phyloP scores from a whole-genome alignment of 2,113 vertebrate genomes.

The Athene noctua region DNA sequence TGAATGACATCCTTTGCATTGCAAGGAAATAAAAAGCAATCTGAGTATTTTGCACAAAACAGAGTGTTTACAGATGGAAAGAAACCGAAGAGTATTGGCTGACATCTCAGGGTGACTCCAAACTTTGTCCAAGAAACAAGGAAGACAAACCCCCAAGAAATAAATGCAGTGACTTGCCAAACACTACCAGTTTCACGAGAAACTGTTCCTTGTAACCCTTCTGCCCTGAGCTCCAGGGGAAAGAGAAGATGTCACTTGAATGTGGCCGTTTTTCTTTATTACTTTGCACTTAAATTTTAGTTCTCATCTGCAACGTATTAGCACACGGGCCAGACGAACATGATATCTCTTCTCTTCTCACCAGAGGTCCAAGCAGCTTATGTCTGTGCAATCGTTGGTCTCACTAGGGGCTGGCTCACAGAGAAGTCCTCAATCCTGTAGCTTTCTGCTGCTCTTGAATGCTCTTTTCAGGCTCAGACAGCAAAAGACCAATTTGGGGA shows the following conservation, averaged over 20 bases:
- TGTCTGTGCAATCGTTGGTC: background rate
- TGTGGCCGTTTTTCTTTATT: background rate
- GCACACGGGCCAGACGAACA: fast-evolving
- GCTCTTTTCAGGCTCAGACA: background rate
- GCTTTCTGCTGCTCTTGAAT: background rate
- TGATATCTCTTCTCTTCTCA: background rate
- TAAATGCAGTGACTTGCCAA: background rate
- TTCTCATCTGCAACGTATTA: background rate
- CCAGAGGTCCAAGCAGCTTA: background rate
- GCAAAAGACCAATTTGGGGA: background rate
- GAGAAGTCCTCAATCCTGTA: background rate
- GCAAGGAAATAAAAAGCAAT: background rate
- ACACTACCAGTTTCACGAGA: background rate
- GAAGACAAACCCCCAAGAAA: background rate
- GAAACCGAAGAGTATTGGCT: background rate
- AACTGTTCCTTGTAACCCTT: background rate
- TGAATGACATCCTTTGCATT: background rate
- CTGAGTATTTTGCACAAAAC: background rate
- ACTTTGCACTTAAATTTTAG: background rate
- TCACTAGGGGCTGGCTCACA: background rate
- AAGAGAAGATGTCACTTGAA: background rate
- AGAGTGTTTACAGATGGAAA: background rate
- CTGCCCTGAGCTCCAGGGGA: background rate
- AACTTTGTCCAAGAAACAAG: background rate
- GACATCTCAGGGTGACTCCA: background rate